These are phyloP conservation scores for Drosophila miranda DNA, from an alignment of 1,140 invertebrate species.

Conservation along the genomic window DNA sequence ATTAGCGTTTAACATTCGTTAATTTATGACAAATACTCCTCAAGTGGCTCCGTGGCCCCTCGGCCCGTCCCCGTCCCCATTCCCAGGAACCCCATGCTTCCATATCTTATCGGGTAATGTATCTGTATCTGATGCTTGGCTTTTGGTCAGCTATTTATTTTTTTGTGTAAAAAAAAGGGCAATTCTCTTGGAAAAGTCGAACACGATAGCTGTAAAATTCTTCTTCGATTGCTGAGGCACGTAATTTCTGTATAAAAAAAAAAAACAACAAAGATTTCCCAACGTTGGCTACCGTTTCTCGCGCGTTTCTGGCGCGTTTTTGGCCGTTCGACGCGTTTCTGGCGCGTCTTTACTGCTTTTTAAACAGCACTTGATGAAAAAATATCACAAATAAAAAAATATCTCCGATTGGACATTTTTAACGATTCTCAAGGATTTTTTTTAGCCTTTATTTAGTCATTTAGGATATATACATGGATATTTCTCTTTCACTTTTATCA, in stretches of 20 bases:
- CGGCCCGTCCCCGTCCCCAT: constrained; percentile 14
- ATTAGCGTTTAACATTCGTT: constrained; percentile 38
- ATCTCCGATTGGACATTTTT: background rate
- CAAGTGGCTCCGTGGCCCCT: constrained; percentile 19
- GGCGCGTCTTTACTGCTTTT: constrained; percentile 1
- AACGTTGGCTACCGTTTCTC: too few species aligned
- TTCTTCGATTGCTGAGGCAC: too few species aligned
- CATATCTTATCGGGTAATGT: constrained; percentile 38
- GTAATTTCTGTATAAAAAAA: too few species aligned
- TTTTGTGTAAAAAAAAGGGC: background rate
- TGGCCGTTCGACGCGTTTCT: background rate
- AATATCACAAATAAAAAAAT: too few species aligned
- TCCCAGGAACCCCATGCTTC: background rate
- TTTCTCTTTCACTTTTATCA: too few species aligned
- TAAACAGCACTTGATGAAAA: constrained; percentile 16
- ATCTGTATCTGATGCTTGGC: constrained; percentile 21
- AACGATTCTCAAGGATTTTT: too few species aligned
- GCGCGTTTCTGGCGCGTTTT: background rate
- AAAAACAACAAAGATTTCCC: too few species aligned
- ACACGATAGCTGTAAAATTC: too few species aligned
- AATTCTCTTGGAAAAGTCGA: background rate
- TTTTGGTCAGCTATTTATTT: constrained; percentile 1
- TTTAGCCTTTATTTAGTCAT: too few species aligned
- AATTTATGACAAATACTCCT: constrained; percentile 44
- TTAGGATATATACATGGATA: too few species aligned